phyloP scores from a whole-genome alignment of 2,888 invertebrate species.

The Diaperis boleti region DNA sequence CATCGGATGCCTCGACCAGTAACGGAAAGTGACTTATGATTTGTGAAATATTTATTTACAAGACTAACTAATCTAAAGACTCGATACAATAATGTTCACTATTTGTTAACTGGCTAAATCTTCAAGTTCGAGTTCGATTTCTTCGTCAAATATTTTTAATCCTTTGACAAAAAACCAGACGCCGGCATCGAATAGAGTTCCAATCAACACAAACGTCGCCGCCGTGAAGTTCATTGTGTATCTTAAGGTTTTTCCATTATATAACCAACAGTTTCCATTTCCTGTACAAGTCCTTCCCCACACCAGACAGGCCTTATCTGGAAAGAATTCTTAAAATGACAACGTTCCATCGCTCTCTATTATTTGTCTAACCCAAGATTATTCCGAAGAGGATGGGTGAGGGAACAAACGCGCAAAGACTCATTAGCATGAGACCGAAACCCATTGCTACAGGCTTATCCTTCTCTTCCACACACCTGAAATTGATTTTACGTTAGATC shows the following conservation, averaged over 20 bases:
- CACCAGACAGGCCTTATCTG: constrained; percentile 76
- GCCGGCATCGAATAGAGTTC: constrained; percentile 74
- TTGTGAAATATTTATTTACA: constrained; percentile 32
- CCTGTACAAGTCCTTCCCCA: constrained; percentile 81
- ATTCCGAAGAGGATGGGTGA: constrained; percentile 83
- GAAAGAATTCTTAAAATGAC: constrained; percentile 46
- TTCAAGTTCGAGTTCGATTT: constrained; percentile 66
- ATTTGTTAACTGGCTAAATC: constrained; percentile 40
- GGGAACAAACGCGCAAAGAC: constrained; percentile 80
- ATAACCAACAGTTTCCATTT: constrained; percentile 81
- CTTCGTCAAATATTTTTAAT: constrained; percentile 77
- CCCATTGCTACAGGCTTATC: constrained; percentile 82
- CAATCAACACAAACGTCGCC: constrained; percentile 74
- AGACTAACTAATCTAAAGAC: constrained; percentile 19
- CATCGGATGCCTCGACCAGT: constrained; percentile 3
- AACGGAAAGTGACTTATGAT: constrained; percentile 30
- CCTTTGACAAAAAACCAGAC: constrained; percentile 79
- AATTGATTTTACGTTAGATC: constrained; percentile 34
- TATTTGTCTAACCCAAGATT: constrained; percentile 70
- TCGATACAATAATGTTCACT: constrained; percentile 2
- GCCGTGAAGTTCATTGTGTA: constrained; percentile 76
- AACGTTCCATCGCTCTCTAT: constrained; percentile 37
- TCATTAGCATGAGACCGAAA: constrained; percentile 76
- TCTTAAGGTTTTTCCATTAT: constrained; percentile 75
- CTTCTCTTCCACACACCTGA: constrained; percentile 77